phyloP scores from a whole-genome alignment of 2,113 vertebrate species.

The Leucopsar rothschildi region DNA sequence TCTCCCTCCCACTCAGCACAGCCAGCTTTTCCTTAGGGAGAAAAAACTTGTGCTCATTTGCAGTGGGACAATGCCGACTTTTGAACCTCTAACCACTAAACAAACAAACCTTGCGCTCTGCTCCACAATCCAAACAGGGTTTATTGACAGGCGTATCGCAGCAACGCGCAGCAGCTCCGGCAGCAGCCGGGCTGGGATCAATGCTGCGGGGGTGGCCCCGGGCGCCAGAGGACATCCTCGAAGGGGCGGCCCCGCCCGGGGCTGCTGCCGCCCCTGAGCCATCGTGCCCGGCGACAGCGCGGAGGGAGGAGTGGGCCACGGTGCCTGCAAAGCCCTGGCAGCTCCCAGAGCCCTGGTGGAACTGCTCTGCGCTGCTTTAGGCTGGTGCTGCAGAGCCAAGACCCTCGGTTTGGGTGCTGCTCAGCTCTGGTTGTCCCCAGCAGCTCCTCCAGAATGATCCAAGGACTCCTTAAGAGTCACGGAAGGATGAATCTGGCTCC shows the following conservation, averaged over 20 bases:
- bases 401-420: neutral
- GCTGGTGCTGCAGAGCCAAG: neutral
- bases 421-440: neutral
- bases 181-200: conserved; percentile 14
- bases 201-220: neutral
- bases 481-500: neutral
- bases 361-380: neutral
- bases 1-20: neutral
- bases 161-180: conserved; percentile 74
- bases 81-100: conserved; percentile 83
- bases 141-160: conserved; percentile 82
- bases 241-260: neutral
- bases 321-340: neutral
- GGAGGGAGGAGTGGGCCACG: neutral
- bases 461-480: neutral
- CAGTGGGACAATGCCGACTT: conserved; percentile 83
- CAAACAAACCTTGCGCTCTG: conserved; percentile 80
- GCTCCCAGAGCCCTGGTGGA: fast-evolving
- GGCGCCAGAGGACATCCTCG: conserved; percentile 1
- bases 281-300: fast-evolving
- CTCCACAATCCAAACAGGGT: conserved; percentile 77
- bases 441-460: neutral
- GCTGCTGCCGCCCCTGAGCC: neutral
- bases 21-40: conserved; percentile 49
- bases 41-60: conserved; percentile 64